Evolutionary conservation across 2,113 vertebrate genomes (phyloP), one percentile per base, ranked within the genome.

Genomic region (Thalassoma bifasciatum): DNA sequence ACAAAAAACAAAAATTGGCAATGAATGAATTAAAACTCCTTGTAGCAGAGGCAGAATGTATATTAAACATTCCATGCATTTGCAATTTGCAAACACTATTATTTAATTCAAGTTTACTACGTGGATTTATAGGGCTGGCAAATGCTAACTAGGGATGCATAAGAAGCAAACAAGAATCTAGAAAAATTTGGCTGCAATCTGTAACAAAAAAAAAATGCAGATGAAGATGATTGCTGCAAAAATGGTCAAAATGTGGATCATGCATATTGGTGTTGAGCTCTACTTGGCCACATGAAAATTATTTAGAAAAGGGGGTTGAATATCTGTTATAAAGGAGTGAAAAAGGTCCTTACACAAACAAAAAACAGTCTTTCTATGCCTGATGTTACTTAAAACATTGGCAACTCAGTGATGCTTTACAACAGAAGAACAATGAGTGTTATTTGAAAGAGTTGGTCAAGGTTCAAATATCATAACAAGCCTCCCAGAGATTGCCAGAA

Each of bases 281-380:
- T 1, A 8, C 42, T 8, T 7, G 21, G 22, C 46, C 36, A 24
- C 1, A 37, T 17, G n/a, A 30, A 1, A 49, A 22, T 37, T 11
- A 11, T 58, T 40, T 44, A 21, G 63, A 62, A 67, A 12, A 10
- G 22, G 38, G 26, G 17, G 38, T 16, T 49, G 13, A 47, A 40
- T 12, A 40, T 11, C 62, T 22, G 34, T 66, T 60, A 24, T 44
- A 1, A 75, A 40, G 40, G 21, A 12, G 51, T 17, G 62, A 72
- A 57, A 51, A 21, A 47, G 14, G 16, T 22, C 26, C 21, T 22
- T 24, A 5, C 30, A 30, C 30, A 30, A 30, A 30, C 30, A 30
- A 30, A 30, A 30, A 30, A 30, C 30, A 30, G 30, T 51, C 21
- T 30, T 34, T 17, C n/a, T 51, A 3, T 26, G 66, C 66, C 22